Conservation (phyloP, 2,113 vertebrate species). For the Phocoena sinus region DNA sequence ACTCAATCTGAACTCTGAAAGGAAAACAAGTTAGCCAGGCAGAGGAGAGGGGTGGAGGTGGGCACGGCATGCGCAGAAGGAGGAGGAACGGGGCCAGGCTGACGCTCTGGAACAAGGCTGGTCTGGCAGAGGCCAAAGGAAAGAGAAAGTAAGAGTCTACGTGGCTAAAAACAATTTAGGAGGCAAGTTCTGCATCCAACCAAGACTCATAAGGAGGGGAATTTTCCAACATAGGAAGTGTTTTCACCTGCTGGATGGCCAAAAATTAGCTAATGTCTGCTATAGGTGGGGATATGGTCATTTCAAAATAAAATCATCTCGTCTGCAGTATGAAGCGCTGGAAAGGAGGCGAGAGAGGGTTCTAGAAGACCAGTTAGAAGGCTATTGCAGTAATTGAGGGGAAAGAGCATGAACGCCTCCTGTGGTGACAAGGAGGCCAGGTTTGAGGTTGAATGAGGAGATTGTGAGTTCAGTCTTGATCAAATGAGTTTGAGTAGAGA, state of each 20-base stretch:
- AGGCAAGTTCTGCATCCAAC: neutral
- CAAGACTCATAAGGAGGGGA: neutral
- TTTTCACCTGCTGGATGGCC: neutral
- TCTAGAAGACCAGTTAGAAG: neutral
- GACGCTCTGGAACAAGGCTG: too few relatives aligned
- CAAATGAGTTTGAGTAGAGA: neutral
- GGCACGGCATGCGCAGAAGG: rapidly evolving
- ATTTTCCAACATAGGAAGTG: neutral
- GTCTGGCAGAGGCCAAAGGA: neutral
- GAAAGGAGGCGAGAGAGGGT: neutral
- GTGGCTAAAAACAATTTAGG: neutral
- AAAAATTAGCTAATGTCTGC: neutral
- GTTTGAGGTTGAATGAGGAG: neutral
- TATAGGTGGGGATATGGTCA: neutral
- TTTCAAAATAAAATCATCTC: neutral
- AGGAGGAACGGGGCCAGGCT: neutral
- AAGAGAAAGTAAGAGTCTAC: neutral
- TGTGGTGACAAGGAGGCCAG: neutral
- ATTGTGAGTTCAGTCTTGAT: neutral
- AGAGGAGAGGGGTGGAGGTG: neutral
- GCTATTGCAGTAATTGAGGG: too few relatives aligned
- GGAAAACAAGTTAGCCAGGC: neutral
- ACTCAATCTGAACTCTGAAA: neutral
- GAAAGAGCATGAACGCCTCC: neutral
- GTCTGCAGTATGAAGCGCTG: neutral